These are phyloP conservation scores for Phataginus tricuspis DNA, from an alignment of 2,797 vertebrate species.

Conservation along the genomic window DNA sequence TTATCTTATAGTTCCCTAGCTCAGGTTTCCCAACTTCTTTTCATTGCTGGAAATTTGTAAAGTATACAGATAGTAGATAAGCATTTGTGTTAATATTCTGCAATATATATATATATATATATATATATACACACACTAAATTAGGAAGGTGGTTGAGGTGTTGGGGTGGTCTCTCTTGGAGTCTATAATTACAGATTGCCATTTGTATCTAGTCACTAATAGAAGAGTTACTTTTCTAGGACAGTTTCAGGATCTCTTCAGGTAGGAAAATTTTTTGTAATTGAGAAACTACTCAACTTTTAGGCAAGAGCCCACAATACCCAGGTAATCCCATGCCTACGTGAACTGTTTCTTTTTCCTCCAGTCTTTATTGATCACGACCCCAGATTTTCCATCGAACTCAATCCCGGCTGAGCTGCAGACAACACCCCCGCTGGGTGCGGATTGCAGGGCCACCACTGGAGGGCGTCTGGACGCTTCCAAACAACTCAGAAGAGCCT, in stretches of 20 bases:
- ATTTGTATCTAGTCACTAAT: not conserved
- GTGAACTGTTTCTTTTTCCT: not conserved
- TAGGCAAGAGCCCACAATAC: not conserved
- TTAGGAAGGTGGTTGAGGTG: not conserved
- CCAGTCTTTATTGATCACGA: not conserved
- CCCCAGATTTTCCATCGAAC: not conserved
- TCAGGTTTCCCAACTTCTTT: constrained; percentile 16
- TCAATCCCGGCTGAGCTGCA: not conserved
- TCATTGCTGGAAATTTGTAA: constrained; percentile 23
- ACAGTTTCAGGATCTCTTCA: not conserved
- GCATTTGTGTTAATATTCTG: not conserved
- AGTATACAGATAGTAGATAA: not conserved
- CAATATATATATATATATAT: not conserved
- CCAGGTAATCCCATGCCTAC: not conserved
- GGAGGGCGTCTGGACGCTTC: constrained; percentile 91
- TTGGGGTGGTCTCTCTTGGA: not conserved
- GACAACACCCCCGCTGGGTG: constrained; percentile 46
- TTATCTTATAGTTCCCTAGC: not conserved
- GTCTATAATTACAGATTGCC: not conserved
- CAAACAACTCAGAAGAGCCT: constrained; percentile 71
- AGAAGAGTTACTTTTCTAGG: not conserved
- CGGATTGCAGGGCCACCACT: constrained; percentile 83
- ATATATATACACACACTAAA: not conserved
- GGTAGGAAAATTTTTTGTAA: not conserved
- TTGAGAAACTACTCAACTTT: not conserved